Conservation (phyloP, 2,797 vertebrate genomes). For the Picus viridis region DNA sequence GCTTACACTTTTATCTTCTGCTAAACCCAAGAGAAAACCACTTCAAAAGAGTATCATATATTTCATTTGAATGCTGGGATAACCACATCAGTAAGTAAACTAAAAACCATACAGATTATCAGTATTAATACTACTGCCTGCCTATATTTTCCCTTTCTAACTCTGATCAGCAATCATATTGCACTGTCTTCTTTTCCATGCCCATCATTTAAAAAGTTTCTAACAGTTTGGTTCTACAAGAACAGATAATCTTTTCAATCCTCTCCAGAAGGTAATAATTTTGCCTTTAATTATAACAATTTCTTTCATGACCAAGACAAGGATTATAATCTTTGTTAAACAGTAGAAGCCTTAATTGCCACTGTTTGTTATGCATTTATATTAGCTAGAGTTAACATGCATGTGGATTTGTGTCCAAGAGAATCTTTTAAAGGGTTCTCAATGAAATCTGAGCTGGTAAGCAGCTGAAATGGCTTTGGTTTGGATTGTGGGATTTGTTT, state of each 20-base stretch:
- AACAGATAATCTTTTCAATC: not conserved
- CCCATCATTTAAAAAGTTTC: not conserved
- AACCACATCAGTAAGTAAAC: not conserved
- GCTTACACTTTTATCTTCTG: slow-evolving; percentile 6
- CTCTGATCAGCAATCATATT: slow-evolving; percentile 1
- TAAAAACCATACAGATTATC: not conserved
- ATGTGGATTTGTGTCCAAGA: not conserved
- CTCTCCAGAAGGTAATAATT: not conserved
- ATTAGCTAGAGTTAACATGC: not conserved
- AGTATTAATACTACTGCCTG: not conserved
- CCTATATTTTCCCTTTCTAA: not conserved
- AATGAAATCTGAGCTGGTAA: not conserved
- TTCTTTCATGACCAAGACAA: not conserved
- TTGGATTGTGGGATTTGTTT: too few relatives aligned
- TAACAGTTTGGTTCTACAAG: not conserved
- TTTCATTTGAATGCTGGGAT: slow-evolving; percentile 1
- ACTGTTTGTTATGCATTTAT: not conserved
- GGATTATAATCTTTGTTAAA: not conserved
- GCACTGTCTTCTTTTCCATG: not conserved
- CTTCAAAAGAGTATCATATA: not conserved
- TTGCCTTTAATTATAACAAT: not conserved
- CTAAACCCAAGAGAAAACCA: not conserved
- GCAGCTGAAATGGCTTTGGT: not conserved
- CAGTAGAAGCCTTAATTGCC: not conserved
- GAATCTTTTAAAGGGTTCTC: not conserved